Base-by-base conservation (phyloP, 2,797 vertebrate species). In the Tragelaphus eurycerus region DNA sequence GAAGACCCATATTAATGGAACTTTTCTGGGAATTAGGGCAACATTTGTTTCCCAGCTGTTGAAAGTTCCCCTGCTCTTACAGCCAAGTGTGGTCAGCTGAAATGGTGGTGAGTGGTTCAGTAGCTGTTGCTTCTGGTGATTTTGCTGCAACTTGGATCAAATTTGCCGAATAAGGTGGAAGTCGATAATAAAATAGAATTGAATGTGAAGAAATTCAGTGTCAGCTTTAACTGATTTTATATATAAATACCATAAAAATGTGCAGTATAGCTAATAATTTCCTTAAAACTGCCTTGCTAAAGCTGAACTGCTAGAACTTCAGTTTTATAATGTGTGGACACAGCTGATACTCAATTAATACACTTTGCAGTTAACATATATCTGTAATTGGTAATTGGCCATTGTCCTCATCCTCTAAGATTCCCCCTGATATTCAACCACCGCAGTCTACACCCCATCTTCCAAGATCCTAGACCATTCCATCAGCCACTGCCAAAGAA, bases 1-100 rank as follows among this genome's bases (percentile, higher is more conserved):
- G 86, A 96, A 79, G 86, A 50, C 86, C 25, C 59, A 4, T 60
- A 89, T 87, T 97, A 95, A 81, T 8, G 84, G 15, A 59, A 85
- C 79, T 97, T 97, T 96, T 93, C 97, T 98, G 96, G 95, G 86
- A 97, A 97, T 96, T 93, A 96, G 79, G 79, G 27, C 48, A 89
- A 90, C 94, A 97, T 94, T 97, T 98, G 97, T 89, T 98, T 95
- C 96, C 97, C 97, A 97, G 97, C 95, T 98, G 97, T 95, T 96
- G 79, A 17, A 25, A 94, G 90, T 89, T 96, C 60, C 86, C 67
- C 92, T 82, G 71, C 8, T 38, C 15, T 4, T 43, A 43, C 43
- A 27, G 92, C 76, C 95, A 90, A 97, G 57, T 82, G 59, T 15
- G 59, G 89, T 83, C 60, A 74, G 85, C 78, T 25, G 87, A 95